These are phyloP conservation scores for Nomada fabriciana DNA, from an alignment of 2,888 invertebrate species.

Conservation along the genomic window DNA sequence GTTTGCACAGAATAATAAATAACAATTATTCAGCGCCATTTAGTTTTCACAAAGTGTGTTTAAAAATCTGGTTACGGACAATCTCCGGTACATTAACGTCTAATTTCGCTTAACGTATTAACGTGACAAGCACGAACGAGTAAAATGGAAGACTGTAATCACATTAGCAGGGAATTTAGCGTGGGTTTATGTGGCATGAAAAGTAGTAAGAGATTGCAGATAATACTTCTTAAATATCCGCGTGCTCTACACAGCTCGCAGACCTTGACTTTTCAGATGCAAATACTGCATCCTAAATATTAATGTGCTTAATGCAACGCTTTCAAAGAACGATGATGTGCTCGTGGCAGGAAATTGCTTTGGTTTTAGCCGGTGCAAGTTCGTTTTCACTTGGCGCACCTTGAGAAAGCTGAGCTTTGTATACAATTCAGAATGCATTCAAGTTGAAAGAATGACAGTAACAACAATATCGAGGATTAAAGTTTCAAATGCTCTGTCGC, in stretches of 20 bases:
- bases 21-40: neutral
- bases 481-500: too few relatives aligned
- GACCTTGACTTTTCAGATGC: slow-evolving; percentile 27
- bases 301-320: slow-evolving; percentile 27
- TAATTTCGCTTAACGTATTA: slow-evolving; percentile 39
- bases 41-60: neutral
- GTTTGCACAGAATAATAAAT: neutral
- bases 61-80: slow-evolving; percentile 2
- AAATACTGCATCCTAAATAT: slow-evolving; percentile 44
- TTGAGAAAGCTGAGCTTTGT: neutral
- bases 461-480: too few relatives aligned
- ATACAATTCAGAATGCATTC: neutral
- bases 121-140: slow-evolving; percentile 28
- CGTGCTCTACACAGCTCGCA: slow-evolving; percentile 5
- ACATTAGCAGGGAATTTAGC: slow-evolving; percentile 46
- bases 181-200: slow-evolving; percentile 49
- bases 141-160: slow-evolving; percentile 40
- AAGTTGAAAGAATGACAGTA: too few relatives aligned
- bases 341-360: slow-evolving; percentile 7
- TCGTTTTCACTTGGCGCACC: slow-evolving; percentile 1
- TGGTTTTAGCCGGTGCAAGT: neutral
- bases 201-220: slow-evolving; percentile 51
- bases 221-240: slow-evolving; percentile 42
- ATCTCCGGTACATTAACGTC: slow-evolving; percentile 24
- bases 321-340: slow-evolving; percentile 12